Conservation (phyloP, 2,113 vertebrate genomes). For the Cephalopholis sonnerati region DNA sequence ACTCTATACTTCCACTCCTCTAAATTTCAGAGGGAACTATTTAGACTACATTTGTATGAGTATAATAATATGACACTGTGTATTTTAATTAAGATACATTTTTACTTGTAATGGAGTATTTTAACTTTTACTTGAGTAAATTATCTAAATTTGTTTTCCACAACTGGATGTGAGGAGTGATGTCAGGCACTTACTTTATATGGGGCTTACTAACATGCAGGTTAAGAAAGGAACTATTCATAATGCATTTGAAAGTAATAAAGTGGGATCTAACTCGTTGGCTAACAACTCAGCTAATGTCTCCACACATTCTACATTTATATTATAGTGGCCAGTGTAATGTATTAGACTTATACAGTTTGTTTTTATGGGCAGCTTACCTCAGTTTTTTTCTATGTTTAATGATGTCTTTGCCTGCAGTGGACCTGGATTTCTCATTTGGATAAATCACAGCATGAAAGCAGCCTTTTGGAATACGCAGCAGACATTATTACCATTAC, state of each 20-base stretch:
- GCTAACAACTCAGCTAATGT: neutral
- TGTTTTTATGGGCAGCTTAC: constrained; percentile 34
- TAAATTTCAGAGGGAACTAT: neutral
- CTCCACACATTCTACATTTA: constrained; percentile 3
- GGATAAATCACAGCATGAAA: constrained; percentile 16
- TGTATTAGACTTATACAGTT: constrained; percentile 8
- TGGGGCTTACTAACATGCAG: neutral
- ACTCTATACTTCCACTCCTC: neutral
- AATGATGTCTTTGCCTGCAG: constrained; percentile 7
- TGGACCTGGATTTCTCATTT: constrained; percentile 37
- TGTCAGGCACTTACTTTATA: constrained; percentile 1
- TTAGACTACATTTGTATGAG: neutral
- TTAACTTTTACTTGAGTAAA: neutral
- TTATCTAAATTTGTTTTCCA: too few species aligned
- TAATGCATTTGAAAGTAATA: constrained; percentile 37
- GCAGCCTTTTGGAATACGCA: neutral
- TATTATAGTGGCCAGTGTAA: constrained; percentile 1
- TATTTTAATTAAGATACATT: too few species aligned
- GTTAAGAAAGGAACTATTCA: constrained; percentile 14
- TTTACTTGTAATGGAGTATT: neutral
- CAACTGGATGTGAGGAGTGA: neutral
- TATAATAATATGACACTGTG: neutral
- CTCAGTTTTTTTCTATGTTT: constrained; percentile 1
- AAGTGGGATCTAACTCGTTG: constrained; percentile 9
- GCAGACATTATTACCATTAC: constrained; percentile 24